These are phyloP conservation scores for Ariolimax columbianus DNA, from an alignment of 2,888 invertebrate species.

Conservation along the genomic window DNA sequence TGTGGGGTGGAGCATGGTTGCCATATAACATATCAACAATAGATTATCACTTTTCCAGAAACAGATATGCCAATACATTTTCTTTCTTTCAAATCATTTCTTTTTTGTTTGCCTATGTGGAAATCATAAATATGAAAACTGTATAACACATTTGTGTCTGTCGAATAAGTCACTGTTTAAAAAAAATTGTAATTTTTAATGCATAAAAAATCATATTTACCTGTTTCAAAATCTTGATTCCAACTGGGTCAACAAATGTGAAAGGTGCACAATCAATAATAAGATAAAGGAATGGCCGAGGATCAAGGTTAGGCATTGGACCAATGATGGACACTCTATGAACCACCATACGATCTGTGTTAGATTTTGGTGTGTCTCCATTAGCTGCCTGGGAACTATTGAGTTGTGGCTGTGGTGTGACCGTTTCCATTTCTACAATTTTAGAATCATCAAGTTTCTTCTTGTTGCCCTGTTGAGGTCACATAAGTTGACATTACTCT, in stretches of 20 bases:
- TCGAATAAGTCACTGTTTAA: no score
- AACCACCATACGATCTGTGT: background rate
- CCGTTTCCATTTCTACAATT: slow-evolving; percentile 55
- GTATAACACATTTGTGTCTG: no score
- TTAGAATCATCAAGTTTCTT: slow-evolving; percentile 53
- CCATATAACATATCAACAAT: no score
- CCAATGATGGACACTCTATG: slow-evolving; percentile 35
- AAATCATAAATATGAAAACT: no score
- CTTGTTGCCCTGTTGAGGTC: slow-evolving; percentile 40
- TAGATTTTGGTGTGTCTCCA: slow-evolving; percentile 19
- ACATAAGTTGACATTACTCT: background rate
- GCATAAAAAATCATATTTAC: slow-evolving; percentile 55
- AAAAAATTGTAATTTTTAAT: no score
- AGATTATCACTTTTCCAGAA: no score
- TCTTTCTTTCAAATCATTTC: no score
- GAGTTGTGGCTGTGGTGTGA: slow-evolving; percentile 34
- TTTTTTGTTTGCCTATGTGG: no score
- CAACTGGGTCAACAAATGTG: slow-evolving; percentile 74
- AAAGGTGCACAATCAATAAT: slow-evolving; percentile 78
- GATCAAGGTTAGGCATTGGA: slow-evolving; percentile 49
- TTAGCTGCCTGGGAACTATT: slow-evolving; percentile 8
- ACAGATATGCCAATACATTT: no score
- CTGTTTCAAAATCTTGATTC: slow-evolving; percentile 72
- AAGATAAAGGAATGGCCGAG: slow-evolving; percentile 67
- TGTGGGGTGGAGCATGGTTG: no score